A percentile compares a stretch with the other conserved stretches of the same genome.
phyloP scores from a whole-genome alignment of 2,113 vertebrate species.

The Pseudorasbora parva region DNA sequence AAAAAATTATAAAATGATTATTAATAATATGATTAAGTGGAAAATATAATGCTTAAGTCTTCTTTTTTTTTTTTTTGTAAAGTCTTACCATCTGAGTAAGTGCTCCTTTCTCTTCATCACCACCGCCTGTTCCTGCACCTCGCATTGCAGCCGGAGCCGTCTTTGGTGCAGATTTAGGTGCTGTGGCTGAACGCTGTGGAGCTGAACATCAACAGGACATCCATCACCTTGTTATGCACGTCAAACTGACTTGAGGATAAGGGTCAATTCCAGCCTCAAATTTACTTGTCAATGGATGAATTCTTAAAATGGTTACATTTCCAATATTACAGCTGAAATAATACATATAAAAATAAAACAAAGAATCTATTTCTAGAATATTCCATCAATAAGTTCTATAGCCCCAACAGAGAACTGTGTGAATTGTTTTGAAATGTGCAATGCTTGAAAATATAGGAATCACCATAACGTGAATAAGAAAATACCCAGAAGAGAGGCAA shows the following conservation, averaged over 20 bases:
- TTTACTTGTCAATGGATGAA: not conserved
- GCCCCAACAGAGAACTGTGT: not conserved
- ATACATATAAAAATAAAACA: not conserved
- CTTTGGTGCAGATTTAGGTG: constrained; percentile 86
- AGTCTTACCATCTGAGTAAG: constrained; percentile 86
- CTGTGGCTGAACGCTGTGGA: constrained; percentile 82
- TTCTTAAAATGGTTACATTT: not conserved
- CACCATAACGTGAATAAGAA: not conserved
- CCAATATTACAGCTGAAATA: not conserved
- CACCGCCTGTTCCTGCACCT: constrained; percentile 70
- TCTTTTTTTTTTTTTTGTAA: not conserved
- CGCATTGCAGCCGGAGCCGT: constrained; percentile 73
- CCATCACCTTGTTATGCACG: not conserved
- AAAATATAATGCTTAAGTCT: not conserved
- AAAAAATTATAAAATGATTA: constrained; percentile 48
- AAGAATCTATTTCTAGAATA: not conserved
- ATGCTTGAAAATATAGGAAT: not conserved
- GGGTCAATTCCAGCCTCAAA: not conserved
- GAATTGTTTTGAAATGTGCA: not conserved
- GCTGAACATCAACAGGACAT: constrained; percentile 70
- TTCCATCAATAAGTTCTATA: not conserved
- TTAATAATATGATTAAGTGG: no score
- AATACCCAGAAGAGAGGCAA: not conserved
- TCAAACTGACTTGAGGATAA: not conserved
- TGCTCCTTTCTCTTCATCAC: constrained; percentile 86